Conservation (phyloP, 1,140 invertebrate genomes). For the Eumaeus atala region DNA sequence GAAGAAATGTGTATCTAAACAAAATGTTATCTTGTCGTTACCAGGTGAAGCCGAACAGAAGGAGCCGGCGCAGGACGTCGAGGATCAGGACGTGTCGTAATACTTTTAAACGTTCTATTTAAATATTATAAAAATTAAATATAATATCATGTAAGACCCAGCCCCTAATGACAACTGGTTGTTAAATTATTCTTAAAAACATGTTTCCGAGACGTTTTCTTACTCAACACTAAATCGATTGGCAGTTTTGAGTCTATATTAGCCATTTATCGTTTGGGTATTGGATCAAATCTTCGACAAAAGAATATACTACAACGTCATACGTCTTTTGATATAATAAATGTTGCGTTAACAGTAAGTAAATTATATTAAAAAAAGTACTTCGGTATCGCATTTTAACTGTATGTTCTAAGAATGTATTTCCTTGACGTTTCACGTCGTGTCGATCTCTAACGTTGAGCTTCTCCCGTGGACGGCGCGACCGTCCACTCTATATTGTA, state of each 20-base stretch:
- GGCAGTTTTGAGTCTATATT: conserved; percentile 29
- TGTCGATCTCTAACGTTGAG: conserved; percentile 43
- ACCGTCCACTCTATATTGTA: conserved; percentile 17
- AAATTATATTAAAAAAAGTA: conserved; percentile 56
- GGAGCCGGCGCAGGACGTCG: conserved; percentile 91
- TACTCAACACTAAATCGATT: conserved; percentile 31
- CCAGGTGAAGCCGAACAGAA: conserved; percentile 90
- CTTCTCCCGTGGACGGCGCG: conserved; percentile 24
- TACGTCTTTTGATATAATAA: conserved; percentile 59
- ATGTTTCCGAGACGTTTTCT: conserved; percentile 25
- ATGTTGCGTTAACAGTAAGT: conserved; percentile 50
- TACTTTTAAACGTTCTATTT: conserved; percentile 49
- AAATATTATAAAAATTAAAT: conserved; percentile 66
- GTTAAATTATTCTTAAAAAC: conserved; percentile 26
- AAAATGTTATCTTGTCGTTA: conserved; percentile 2
- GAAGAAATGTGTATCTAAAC: too few species aligned
- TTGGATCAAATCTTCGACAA: conserved; percentile 51
- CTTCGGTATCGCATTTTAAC: conserved; percentile 69
- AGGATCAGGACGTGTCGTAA: conserved; percentile 96
- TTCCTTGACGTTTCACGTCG: conserved; percentile 43
- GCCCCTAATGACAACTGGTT: conserved; percentile 50
- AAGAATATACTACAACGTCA: conserved; percentile 45
- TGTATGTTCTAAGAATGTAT: conserved; percentile 59
- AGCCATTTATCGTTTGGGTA: conserved; percentile 34
- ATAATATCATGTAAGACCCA: conserved; percentile 65